These are phyloP conservation scores for Caprella mutica DNA, from an alignment of 2,888 invertebrate species.

Conservation along the genomic window DNA sequence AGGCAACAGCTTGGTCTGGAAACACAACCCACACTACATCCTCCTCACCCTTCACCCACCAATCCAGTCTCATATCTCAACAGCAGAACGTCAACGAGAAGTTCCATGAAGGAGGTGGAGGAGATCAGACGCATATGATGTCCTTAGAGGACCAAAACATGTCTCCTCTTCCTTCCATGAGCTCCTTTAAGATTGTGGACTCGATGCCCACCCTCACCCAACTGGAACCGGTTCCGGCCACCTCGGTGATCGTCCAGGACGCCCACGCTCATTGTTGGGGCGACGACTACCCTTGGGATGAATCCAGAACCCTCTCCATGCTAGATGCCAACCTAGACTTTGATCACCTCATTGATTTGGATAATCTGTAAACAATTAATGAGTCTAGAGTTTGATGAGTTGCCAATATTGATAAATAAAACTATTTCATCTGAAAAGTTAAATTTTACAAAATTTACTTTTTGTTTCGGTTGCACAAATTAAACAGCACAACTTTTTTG, in stretches of 20 bases:
- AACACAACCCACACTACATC: background rate
- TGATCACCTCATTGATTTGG: constrained; percentile 33
- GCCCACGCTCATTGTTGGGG: constrained; percentile 28
- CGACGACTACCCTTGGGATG: constrained; percentile 31
- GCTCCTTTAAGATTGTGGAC: constrained; percentile 18
- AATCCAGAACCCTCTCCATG: constrained; percentile 27
- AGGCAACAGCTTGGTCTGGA: too few relatives aligned
- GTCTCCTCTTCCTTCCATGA: constrained; percentile 21
- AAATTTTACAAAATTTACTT: too few relatives aligned
- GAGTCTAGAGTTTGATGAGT: too few relatives aligned
- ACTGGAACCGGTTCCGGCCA: constrained; percentile 21
- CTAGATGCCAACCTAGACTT: constrained; percentile 34
- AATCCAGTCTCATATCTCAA: background rate
- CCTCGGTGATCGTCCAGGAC: constrained; percentile 31
- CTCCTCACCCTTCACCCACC: background rate
- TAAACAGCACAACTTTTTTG: too few relatives aligned
- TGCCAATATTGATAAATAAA: too few relatives aligned
- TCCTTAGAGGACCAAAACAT: constrained; percentile 1
- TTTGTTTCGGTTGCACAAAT: too few relatives aligned
- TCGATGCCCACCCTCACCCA: constrained; percentile 22
- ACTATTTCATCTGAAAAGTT: too few relatives aligned
- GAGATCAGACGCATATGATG: background rate
- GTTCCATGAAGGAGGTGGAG: background rate
- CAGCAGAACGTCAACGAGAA: background rate
- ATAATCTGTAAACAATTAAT: too few relatives aligned